Base-by-base conservation (phyloP, 2,888 invertebrate species). In the Cataglyphis rosenhaueri region DNA sequence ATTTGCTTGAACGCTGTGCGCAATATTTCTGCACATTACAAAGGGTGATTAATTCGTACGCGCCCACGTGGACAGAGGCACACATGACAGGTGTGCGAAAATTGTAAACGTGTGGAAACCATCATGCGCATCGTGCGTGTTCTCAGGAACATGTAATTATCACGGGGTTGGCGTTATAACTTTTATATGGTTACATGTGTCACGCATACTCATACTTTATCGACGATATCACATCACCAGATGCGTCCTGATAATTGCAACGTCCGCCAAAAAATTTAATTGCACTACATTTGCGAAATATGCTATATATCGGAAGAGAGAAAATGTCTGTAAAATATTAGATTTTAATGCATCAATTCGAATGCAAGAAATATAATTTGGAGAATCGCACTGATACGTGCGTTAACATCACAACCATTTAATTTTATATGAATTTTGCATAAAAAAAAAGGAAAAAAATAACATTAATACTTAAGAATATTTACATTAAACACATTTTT, bases 161-260 rank as follows among this genome's bases (percentile, higher is more conserved):
- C 70, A 62, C 35, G 48, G 57, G 65, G 64, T 59, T 62, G 84
- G 81, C 74, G 73, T 76, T 71, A 84, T 82, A 71, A 85, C 79
- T 87, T 85, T 87, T 81, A 71, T 85, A 83, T 85, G 84, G 71
- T 83, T 81, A 84, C 75, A 29, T 12, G 78, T 41, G 52, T 66
- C 65, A 66, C 81, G 52, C 35, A 18, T 18, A 18, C 61, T 18
- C 61, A 62, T 21, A 38, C 74, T 84, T 88, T 82, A 87, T 87
- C 87, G 85, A 66, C 75, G 78, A 83, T 85, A 88, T 90, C 89
- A 87, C 85, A 88, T 90, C 89, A 87, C 85, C 90, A 91, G 89
- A 91, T 91, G 89, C 82, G 85, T 79, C 48, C 70, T 59, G 86
- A 76, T 87, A 91, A 91, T 91, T 89, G 87, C 74, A 71, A 21